These are phyloP conservation scores for Sebastes wilsoni DNA, from an alignment of 2,797 vertebrate species.

Conservation along the genomic window DNA sequence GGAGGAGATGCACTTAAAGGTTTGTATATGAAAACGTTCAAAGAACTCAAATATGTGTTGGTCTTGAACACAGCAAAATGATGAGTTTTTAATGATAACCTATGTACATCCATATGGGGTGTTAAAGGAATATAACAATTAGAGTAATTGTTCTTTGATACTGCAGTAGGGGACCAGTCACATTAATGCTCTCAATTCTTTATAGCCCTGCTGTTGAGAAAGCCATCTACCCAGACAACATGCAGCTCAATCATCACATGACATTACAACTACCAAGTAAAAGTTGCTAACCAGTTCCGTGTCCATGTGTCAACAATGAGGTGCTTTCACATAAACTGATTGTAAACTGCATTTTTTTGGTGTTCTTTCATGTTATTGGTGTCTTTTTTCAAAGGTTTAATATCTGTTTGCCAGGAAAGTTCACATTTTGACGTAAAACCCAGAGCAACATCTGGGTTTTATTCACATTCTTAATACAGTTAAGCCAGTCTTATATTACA, in stretches of 20 bases:
- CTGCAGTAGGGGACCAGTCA: not conserved
- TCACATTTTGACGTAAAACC: constrained; percentile 37
- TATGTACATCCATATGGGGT: not conserved
- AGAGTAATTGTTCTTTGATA: not conserved
- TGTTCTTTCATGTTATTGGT: not conserved
- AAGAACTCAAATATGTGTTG: not conserved
- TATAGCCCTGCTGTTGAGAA: not conserved
- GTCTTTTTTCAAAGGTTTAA: constrained; percentile 17
- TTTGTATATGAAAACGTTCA: not conserved
- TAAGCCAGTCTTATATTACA: constrained; percentile 69
- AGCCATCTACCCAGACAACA: constrained; percentile 9
- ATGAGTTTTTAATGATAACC: not conserved
- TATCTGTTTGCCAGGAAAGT: constrained; percentile 32
- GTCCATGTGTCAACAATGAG: not conserved
- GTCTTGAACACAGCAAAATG: not conserved
- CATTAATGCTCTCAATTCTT: not conserved
- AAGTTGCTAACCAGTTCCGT: not conserved
- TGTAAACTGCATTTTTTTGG: not conserved
- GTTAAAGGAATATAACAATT: not conserved
- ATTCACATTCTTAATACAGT: constrained; percentile 63
- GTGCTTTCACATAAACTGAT: not conserved
- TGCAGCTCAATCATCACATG: not conserved
- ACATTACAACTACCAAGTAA: not conserved
- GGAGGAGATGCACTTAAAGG: not conserved
- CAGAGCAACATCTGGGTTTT: constrained; percentile 65